A percentile compares a stretch with the other conserved stretches of the same genome.
phyloP scores from a whole-genome alignment of 2,888 invertebrate genomes.

The Sphaerophoria taeniata region DNA sequence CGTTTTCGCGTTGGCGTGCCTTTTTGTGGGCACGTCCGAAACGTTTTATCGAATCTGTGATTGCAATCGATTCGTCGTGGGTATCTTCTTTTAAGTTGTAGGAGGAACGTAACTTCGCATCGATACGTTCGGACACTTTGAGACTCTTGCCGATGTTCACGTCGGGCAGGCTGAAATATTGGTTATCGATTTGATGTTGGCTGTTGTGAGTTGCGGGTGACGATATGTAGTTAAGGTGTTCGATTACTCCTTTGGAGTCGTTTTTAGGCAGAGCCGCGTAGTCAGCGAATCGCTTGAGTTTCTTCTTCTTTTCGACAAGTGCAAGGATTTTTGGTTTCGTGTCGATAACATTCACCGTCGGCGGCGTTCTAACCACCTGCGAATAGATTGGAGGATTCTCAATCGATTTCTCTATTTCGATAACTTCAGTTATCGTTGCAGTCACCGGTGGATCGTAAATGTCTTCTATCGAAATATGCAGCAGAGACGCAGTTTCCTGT shows the following conservation, averaged over 20 bases:
- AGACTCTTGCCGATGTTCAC: conserved; percentile 88
- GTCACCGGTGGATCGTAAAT: conserved; percentile 78
- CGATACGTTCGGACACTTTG: conserved; percentile 88
- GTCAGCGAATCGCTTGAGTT: conserved; percentile 78
- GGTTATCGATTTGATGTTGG: conserved; percentile 85
- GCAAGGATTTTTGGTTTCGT: conserved; percentile 85
- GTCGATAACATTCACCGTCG: conserved; percentile 79
- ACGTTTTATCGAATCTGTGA: conserved; percentile 81
- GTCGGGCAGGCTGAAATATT: conserved; percentile 89
- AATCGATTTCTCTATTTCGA: conserved; percentile 7
- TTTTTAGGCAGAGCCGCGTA: conserved; percentile 66
- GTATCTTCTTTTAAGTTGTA: conserved; percentile 78
- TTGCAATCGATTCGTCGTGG: conserved; percentile 62
- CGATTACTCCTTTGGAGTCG: conserved; percentile 73
- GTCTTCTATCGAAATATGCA: conserved; percentile 82
- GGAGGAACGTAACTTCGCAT: conserved; percentile 86
- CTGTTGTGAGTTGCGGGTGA: conserved; percentile 58
- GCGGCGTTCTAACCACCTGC: conserved; percentile 33
- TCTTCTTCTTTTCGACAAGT: conserved; percentile 82
- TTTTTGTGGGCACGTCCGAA: conserved; percentile 81
- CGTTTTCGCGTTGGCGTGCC: conserved; percentile 78
- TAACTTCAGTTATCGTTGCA: neutral
- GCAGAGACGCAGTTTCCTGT: conserved; percentile 76
- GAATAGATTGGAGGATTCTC: conserved; percentile 41
- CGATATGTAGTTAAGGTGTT: conserved; percentile 75